A percentile compares a stretch with the other conserved stretches of the same genome.
Evolutionary conservation across 2,797 vertebrate genomes (phyloP).

Genomic region (Callimico goeldii): DNA sequence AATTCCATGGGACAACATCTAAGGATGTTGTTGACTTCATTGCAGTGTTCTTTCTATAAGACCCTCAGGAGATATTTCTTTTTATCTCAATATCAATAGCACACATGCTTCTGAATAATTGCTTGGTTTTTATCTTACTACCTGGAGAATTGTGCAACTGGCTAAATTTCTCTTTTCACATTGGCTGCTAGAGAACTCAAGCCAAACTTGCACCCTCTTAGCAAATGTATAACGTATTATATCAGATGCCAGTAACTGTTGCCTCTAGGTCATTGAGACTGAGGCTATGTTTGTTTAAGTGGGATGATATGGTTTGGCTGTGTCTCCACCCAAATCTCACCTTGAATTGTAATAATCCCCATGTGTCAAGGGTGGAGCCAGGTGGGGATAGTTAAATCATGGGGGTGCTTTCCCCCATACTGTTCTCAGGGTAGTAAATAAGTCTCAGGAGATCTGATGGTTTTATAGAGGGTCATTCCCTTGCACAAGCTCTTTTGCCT

Average conservation of each 20-base stretch:
- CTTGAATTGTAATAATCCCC: no score
- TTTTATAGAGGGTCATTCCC: no score
- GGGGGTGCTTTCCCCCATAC: no score
- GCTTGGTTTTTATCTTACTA: not conserved
- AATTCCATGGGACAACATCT: not conserved
- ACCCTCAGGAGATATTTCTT: not conserved
- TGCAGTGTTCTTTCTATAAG: not conserved
- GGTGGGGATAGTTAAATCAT: no score
- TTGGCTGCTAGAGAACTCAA: not conserved
- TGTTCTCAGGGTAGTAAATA: no score
- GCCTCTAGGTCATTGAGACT: not conserved
- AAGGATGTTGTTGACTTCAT: not conserved
- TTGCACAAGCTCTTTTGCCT: no score
- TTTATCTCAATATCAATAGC: not conserved
- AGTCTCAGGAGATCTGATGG: no score
- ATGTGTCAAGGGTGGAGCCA: no score
- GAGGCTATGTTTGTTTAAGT: not conserved
- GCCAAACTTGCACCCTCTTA: not conserved
- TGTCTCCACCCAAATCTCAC: no score
- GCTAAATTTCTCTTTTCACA: not conserved
- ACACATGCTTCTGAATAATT: not conserved
- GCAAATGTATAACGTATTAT: not conserved
- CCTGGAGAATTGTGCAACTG: not conserved
- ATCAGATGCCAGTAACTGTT: not conserved
- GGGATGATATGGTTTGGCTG: no score